Conservation (phyloP, 2,797 vertebrate species). For the Falco novaeseelandiae region DNA sequence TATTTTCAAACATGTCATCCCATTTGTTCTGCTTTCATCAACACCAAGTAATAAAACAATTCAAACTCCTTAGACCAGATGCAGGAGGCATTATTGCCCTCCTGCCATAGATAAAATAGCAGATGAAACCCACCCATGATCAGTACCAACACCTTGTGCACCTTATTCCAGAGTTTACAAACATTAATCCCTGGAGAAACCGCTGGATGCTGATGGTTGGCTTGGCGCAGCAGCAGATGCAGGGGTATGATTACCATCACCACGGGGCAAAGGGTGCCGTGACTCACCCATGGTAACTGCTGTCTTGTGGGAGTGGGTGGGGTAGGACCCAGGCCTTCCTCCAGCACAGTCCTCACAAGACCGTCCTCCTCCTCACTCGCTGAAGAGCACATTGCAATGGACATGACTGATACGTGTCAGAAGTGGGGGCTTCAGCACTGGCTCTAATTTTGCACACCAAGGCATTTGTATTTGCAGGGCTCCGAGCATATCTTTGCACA, state of each 20-base stretch:
- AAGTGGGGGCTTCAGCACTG: not conserved
- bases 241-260: fast-evolving
- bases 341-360: not conserved
- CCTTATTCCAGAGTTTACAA: not conserved
- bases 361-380: not conserved
- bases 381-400: not conserved
- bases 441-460: not conserved
- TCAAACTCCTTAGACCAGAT: not conserved
- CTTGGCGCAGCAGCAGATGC: not conserved
- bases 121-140: not conserved
- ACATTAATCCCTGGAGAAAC: not conserved
- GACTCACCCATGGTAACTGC: fast-evolving
- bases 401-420: not conserved
- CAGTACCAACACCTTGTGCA: not conserved
- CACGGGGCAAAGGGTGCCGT: fast-evolving
- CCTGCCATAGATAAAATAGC: not conserved
- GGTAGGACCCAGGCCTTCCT: not conserved
- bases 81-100: not conserved
- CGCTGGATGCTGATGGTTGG: not conserved
- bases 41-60: constrained; percentile 12
- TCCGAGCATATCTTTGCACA: not conserved
- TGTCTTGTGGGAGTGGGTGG: not conserved
- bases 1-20: constrained; percentile 71
- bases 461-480: not conserved
- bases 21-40: constrained; percentile 65